Evolutionary conservation across 2,113 vertebrate species (phyloP).

Genomic region (Tragulus kanchil): DNA sequence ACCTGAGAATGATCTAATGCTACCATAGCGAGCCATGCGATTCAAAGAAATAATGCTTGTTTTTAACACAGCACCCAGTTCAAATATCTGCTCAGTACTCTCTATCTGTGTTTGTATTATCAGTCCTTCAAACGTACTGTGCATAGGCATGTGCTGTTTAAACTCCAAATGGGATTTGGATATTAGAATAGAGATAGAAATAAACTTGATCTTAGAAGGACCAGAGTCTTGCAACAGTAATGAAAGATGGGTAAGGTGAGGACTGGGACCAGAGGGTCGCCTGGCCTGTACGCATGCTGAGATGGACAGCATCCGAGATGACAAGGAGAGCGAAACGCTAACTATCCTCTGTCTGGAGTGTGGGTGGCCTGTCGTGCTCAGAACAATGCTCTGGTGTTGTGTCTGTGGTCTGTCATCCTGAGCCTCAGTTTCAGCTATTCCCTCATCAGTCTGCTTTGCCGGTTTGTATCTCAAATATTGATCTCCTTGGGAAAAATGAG

Average conservation of each 20-base stretch:
- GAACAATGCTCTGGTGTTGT: not conserved
- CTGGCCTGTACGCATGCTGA: not conserved
- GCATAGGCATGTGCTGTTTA: not conserved
- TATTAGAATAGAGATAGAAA: not conserved
- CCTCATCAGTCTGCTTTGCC: not conserved
- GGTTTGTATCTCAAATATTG: not conserved
- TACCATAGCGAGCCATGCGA: not conserved
- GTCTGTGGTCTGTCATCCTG: not conserved
- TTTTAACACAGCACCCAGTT: not conserved
- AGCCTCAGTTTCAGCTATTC: not conserved
- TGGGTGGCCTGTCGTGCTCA: not conserved
- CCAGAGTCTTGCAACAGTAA: not conserved
- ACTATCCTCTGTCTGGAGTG: not conserved
- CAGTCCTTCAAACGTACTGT: not conserved
- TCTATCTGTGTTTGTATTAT: not conserved
- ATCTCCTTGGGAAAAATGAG: conserved; percentile 28
- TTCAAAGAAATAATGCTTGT: not conserved
- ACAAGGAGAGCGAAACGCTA: not conserved
- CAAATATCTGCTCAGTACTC: not conserved
- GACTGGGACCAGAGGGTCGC: not conserved
- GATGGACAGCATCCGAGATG: not conserved
- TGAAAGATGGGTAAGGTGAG: not conserved
- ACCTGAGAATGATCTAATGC: not conserved
- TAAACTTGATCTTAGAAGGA: not conserved
- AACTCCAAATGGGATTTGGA: not conserved